Percentiles rank a stretch among this genome's conserved stretches.
phyloP scores from a whole-genome alignment of 2,113 vertebrate species.

The Ciconia stormi region DNA sequence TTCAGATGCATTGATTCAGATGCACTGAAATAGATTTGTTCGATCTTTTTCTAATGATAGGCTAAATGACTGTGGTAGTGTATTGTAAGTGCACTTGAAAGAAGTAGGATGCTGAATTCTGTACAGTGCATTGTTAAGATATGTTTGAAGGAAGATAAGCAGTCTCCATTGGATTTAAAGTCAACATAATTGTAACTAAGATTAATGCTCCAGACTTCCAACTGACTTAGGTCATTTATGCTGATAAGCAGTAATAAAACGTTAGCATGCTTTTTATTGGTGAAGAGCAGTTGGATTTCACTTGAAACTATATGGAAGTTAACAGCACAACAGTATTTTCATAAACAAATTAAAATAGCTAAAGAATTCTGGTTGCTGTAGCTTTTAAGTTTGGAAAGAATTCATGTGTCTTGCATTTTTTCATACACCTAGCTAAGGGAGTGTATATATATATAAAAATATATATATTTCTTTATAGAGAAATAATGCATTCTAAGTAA shows the following conservation, averaged over 20 bases:
- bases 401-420: neutral
- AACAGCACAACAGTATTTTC: neutral
- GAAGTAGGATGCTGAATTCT: neutral
- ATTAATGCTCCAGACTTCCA: neutral
- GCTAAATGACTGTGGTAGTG: neutral
- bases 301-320: neutral
- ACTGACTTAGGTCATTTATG: neutral
- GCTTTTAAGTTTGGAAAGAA: neutral
- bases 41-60: neutral
- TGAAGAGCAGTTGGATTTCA: neutral
- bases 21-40: neutral
- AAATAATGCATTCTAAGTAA: neutral
- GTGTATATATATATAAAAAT: neutral
- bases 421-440: neutral
- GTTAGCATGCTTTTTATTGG: neutral
- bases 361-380: neutral
- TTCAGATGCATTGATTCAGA: neutral
- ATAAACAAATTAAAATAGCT: neutral
- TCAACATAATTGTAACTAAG: neutral
- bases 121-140: neutral
- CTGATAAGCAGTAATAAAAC: neutral
- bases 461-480: neutral
- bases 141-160: neutral
- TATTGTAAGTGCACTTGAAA: neutral
- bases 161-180: neutral